Evolutionary conservation across 2,888 invertebrate species (phyloP), one percentile per base, ranked within the genome.

Genomic region (Lutraria lutraria): DNA sequence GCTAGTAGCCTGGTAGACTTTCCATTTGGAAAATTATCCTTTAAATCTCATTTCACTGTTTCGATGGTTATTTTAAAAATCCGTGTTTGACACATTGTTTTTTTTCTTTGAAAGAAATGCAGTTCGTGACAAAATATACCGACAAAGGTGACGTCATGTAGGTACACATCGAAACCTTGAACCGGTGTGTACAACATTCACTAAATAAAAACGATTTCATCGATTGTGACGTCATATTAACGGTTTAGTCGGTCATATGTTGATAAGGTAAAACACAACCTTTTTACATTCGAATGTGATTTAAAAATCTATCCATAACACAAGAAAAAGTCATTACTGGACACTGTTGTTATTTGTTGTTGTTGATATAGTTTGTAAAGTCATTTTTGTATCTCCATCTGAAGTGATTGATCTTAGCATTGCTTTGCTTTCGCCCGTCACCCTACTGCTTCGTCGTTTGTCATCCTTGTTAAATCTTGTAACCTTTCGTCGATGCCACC

Each of bases 401-500:
- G 85, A 60, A 19, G 86, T 86, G n/a, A 54, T 53, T 29, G 84
- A 84, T 52, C 68, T 52, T 54, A 88, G 19, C 87, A 88, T 88
- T n/a, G 87, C 16, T 29, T 52, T 76, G 25, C 87, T 79, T 53
- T 88, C 87, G 3, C 83, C 87, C n/a, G 54, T 85, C 15, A 79
- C 53, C 16, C 54, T 29, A 19, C 16, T 29, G 43, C 76, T 76
- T 2, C 34, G 21, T 21, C 43, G 10, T 13, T 60, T 56, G n/a
- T 79, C 60, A 34, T 56, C 19, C 63, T 53, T 79, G 31, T 53
- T 72, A 84, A 60, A 81, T 52, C 83, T 80, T 0, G 54, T 25
- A 25, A 83, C 56, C 31, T 72, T 81, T n/a, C 25, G 84, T 8
- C 89, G 79, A 54, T 87, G 81, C 86, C 63, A 87, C 43, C 63